Conservation (phyloP, 64 coral and sea anemone genomes). For the Astreopora myriophthalma region DNA sequence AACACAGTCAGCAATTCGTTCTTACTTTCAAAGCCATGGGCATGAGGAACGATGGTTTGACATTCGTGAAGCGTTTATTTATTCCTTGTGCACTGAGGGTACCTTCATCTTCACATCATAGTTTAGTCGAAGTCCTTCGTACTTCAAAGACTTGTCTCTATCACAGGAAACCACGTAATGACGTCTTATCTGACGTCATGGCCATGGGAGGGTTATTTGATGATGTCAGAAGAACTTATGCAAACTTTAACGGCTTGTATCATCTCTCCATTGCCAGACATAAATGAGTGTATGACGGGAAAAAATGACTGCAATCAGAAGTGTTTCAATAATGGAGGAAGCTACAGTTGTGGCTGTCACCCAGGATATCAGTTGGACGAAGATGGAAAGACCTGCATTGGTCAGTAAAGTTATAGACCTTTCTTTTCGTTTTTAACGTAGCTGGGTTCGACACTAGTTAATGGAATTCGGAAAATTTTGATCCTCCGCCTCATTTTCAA, state of each 20-base stretch:
- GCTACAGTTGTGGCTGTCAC: conserved; percentile 14
- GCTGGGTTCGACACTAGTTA: neutral
- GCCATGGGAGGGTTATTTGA: neutral
- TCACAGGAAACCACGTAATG: too few relatives aligned
- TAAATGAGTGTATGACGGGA: conserved; percentile 28
- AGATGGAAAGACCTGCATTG: conserved; percentile 2
- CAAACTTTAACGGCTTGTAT: neutral
- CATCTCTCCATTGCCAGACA: neutral
- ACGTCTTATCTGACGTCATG: too few relatives aligned
- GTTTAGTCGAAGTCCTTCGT: too few relatives aligned
- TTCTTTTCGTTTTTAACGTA: neutral
- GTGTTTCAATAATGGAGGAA: conserved; percentile 14
- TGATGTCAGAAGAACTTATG: neutral
- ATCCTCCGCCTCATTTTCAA: too few relatives aligned
- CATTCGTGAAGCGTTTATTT: too few relatives aligned
- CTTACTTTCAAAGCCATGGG: too few relatives aligned
- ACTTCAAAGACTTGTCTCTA: too few relatives aligned
- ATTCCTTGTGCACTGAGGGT: too few relatives aligned
- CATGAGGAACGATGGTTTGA: too few relatives aligned
- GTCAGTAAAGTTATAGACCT: neutral
- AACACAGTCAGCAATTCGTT: neutral
- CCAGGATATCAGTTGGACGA: neutral
- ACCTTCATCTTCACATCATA: too few relatives aligned
- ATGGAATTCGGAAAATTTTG: too few relatives aligned
- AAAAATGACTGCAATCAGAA: conserved; percentile 6